Evolutionary conservation across 2,797 vertebrate species (phyloP).

Genomic region (Triplophysa yarkandensis): DNA sequence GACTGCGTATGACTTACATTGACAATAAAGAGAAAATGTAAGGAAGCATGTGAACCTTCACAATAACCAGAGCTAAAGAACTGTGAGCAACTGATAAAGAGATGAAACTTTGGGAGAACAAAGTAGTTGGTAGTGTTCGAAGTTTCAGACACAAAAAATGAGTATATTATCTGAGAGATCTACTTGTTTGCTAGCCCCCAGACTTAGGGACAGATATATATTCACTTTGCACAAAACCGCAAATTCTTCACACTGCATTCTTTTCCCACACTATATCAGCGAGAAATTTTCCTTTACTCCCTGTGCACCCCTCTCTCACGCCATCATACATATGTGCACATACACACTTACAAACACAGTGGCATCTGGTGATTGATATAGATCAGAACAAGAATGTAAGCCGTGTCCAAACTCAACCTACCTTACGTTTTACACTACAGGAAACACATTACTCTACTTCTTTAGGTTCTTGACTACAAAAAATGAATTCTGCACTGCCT

Average conservation of each 20-base stretch:
- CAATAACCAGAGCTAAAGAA: constrained; percentile 12
- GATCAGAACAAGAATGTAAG: constrained; percentile 22
- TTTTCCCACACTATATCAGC: constrained; percentile 31
- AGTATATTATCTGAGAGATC: constrained; percentile 14
- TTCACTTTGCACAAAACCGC: constrained; percentile 18
- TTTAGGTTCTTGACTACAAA: no score
- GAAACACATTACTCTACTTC: not conserved
- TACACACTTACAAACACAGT: not conserved
- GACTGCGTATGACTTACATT: not conserved
- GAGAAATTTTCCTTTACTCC: constrained; percentile 16
- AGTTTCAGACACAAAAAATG: constrained; percentile 17
- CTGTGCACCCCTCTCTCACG: not conserved
- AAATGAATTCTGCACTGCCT: not conserved
- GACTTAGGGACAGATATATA: constrained; percentile 9
- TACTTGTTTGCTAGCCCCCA: constrained; percentile 19
- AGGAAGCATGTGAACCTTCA: constrained; percentile 13
- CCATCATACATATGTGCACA: not conserved
- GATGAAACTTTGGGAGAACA: not conserved
- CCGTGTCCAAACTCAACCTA: constrained; percentile 22
- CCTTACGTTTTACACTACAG: constrained; percentile 8
- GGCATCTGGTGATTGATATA: not conserved
- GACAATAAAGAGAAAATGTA: not conserved
- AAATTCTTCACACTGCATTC: constrained; percentile 20
- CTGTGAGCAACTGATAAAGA: not conserved
- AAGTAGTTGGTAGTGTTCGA: constrained; percentile 5